Conservation (phyloP, 2,797 vertebrate genomes). For the Erpetoichthys calabaricus region DNA sequence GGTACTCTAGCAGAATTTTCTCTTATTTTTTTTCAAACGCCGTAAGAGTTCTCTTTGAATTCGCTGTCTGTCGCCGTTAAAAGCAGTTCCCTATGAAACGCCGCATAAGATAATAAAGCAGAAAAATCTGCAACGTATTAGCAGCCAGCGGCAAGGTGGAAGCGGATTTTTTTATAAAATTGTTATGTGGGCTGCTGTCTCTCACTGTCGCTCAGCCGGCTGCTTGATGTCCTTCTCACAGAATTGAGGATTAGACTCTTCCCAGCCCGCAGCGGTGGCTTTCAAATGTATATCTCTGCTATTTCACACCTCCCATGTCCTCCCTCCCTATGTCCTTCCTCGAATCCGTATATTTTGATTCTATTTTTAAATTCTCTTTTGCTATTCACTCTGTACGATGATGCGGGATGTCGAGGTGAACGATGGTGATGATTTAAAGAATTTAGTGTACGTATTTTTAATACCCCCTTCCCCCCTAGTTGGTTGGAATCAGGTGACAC, state of each 20-base stretch:
- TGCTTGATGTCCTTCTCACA: conserved; percentile 31
- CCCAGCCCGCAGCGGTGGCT: conserved; percentile 1
- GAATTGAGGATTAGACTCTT: conserved; percentile 43
- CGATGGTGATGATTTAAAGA: conserved; percentile 20
- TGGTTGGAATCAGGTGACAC: conserved; percentile 54
- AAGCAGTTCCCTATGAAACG: too few species aligned
- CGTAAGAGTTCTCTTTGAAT: too few species aligned
- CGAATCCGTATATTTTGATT: neutral
- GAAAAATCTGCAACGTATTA: too few species aligned
- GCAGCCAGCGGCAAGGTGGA: too few species aligned
- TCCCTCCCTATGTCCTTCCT: conserved; percentile 18
- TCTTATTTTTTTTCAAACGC: too few species aligned
- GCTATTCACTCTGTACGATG: conserved; percentile 19
- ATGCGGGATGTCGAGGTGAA: conserved; percentile 18
- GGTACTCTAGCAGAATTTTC: too few species aligned
- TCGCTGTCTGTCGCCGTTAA: too few species aligned
- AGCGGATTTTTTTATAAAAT: too few species aligned
- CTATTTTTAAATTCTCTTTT: conserved; percentile 23
- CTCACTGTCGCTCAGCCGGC: conserved; percentile 13
- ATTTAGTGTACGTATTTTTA: conserved; percentile 26
- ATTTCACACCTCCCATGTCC: conserved; percentile 8
- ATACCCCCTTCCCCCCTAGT: conserved; percentile 31
- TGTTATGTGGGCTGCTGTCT: conserved; percentile 3
- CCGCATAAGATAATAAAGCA: too few species aligned
- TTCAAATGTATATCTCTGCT: neutral